phyloP scores from a whole-genome alignment of 2,113 vertebrate species.

The Lanius collurio region DNA sequence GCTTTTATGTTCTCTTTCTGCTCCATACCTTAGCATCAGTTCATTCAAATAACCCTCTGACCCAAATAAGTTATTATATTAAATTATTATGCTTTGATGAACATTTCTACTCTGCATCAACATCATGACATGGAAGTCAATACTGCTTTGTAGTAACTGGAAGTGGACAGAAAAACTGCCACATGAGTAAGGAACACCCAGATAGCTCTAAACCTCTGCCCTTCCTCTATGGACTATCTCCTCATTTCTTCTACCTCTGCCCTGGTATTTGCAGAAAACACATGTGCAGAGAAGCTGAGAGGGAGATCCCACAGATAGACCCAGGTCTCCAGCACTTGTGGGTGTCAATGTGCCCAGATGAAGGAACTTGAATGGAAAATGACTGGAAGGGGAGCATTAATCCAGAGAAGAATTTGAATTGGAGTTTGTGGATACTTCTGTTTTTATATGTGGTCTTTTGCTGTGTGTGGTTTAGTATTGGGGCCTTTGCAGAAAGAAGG shows the following conservation, averaged over 20 bases:
- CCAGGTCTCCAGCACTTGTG: background rate
- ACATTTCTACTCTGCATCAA: background rate
- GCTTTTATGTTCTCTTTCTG: background rate
- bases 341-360: background rate
- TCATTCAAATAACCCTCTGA: background rate
- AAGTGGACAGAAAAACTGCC: background rate
- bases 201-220: background rate
- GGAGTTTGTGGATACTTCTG: background rate
- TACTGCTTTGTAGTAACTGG: background rate
- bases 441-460: background rate
- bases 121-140: background rate
- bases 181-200: background rate
- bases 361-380: background rate
- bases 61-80: background rate
- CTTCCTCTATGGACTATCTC: background rate
- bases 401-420: background rate
- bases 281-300: background rate
- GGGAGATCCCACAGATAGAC: background rate
- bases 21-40: background rate
- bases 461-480: background rate
- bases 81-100: background rate
- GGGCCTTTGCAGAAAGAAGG: background rate
- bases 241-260: background rate
- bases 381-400: background rate
- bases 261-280: background rate